These are phyloP conservation scores for Lepidocyrtoides sp. DNA, from an alignment of 2,888 invertebrate genomes.

Conservation along the genomic window DNA sequence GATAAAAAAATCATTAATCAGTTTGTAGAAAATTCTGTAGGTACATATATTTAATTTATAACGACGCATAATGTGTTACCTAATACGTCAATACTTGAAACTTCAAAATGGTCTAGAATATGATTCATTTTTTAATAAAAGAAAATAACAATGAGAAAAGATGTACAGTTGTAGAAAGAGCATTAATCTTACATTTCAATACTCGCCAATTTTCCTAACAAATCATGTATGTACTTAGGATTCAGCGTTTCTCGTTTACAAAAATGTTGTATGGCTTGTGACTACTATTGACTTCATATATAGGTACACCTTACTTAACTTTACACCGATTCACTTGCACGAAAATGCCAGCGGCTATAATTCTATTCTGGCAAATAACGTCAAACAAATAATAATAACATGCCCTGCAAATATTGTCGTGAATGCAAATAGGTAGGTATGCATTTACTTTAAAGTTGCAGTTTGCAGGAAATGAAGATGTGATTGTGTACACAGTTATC, in stretches of 20 bases:
- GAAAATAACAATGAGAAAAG: neutral
- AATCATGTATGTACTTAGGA: neutral
- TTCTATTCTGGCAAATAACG: too few species aligned
- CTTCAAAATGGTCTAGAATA: neutral
- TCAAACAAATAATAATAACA: neutral
- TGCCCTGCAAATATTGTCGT: neutral
- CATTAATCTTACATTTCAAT: neutral
- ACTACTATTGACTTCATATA: too few species aligned
- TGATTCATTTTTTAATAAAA: neutral
- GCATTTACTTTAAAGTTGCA: neutral
- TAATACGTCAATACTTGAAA: too few species aligned
- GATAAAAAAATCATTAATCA: too few species aligned
- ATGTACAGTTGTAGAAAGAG: slow-evolving; percentile 5
- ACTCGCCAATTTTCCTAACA: slow-evolving; percentile 13
- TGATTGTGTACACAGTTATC: neutral
- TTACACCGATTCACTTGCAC: slow-evolving; percentile 6
- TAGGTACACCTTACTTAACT: neutral
- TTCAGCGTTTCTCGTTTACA: neutral
- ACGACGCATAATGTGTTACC: too few species aligned
- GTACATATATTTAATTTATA: too few species aligned
- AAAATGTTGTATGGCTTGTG: slow-evolving; percentile 23
- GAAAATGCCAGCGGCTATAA: slow-evolving; percentile 38
- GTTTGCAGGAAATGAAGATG: neutral
- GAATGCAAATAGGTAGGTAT: neutral
- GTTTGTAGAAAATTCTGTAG: too few species aligned